A percentile compares a stretch with the other conserved stretches of the same genome.
phyloP scores from a whole-genome alignment of 1,140 invertebrate genomes.

The Prorops nasuta region DNA sequence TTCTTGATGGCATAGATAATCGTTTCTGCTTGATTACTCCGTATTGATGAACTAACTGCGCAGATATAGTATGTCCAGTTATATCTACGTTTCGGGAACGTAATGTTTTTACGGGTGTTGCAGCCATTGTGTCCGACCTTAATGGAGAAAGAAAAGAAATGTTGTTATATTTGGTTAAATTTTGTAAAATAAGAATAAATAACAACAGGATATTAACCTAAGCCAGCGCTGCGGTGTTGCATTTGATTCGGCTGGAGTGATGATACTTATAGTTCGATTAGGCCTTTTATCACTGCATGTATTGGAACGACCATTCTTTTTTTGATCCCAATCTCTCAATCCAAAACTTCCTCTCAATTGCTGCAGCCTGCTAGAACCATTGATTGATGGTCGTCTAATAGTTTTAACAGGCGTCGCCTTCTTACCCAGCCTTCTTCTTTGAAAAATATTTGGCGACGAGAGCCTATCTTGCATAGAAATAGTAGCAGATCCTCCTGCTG shows the following conservation, averaged over 20 bases:
- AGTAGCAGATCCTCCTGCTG: conserved; percentile 5
- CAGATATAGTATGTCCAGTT: conserved; percentile 44
- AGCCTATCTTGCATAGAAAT: conserved; percentile 20
- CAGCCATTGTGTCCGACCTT: conserved; percentile 51
- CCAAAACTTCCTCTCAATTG: conserved; percentile 40
- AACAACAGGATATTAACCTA: conserved; percentile 20
- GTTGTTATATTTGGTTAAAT: too few relatives aligned
- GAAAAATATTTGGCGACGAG: conserved; percentile 41
- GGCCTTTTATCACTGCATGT: conserved; percentile 23
- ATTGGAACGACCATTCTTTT: conserved; percentile 25
- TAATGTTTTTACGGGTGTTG: conserved; percentile 48
- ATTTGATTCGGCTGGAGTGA: conserved; percentile 15
- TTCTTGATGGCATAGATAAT: conserved; percentile 32
- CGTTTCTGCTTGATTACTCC: conserved; percentile 44
- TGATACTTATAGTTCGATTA: conserved; percentile 18
- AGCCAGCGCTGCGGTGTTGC: conserved; percentile 48
- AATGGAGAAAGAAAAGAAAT: conserved; percentile 1
- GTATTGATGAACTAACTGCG: conserved; percentile 47
- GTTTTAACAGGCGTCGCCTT: conserved; percentile 47
- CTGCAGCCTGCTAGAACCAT: conserved; percentile 36
- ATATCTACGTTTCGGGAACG: conserved; percentile 53
- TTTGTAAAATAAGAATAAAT: too few relatives aligned
- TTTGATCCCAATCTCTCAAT: conserved; percentile 42
- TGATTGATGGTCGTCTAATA: conserved; percentile 44
- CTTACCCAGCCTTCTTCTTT: conserved; percentile 49